These are phyloP conservation scores for Rhincodon typus DNA, from an alignment of 2,797 vertebrate genomes.

Conservation along the genomic window DNA sequence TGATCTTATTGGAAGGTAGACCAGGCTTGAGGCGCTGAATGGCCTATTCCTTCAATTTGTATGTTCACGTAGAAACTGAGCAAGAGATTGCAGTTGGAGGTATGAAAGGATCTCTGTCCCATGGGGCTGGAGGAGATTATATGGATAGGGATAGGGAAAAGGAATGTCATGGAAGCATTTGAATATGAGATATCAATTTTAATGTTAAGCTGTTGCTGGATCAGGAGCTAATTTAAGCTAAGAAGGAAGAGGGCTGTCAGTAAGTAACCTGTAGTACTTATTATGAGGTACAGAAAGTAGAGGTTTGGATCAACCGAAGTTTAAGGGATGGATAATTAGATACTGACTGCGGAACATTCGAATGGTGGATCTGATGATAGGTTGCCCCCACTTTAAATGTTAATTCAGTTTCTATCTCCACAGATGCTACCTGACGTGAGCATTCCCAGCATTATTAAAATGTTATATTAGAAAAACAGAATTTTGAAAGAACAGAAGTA, in stretches of 20 bases:
- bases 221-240: not conserved
- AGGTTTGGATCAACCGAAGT: not conserved
- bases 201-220: not conserved
- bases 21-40: too few relatives aligned
- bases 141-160: not conserved
- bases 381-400: too few relatives aligned
- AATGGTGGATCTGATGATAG: not conserved
- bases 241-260: not conserved
- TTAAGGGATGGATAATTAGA: not conserved
- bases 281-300: not conserved
- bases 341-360: not conserved
- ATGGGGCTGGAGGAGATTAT: not conserved
- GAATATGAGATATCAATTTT: not conserved
- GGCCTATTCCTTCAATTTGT: too few relatives aligned
- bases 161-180: not conserved
- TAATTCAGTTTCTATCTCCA: too few relatives aligned
- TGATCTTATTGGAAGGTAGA: too few relatives aligned
- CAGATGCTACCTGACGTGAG: too few relatives aligned
- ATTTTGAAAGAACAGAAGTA: not conserved
- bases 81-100: not conserved
- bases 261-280: not conserved
- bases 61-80: too few relatives aligned
- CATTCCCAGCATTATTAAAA: too few relatives aligned
- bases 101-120: not conserved
- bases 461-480: not conserved